Conservation (phyloP, 1,140 invertebrate genomes). For the Scaptomyza graminum region DNA sequence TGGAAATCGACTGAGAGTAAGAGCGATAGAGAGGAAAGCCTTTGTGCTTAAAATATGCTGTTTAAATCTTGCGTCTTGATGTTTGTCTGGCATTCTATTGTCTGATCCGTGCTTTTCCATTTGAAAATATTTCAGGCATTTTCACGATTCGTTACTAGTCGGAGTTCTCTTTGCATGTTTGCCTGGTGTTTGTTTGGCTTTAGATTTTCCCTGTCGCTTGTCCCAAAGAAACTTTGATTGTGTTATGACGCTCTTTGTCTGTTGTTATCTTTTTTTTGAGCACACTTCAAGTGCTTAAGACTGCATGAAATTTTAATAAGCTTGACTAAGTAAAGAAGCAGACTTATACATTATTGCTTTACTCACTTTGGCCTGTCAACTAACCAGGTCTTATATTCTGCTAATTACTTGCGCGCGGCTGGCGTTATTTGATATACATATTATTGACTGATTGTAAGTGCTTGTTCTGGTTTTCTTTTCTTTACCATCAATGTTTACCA, state of each 20-base stretch:
- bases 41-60: conserved; percentile 22
- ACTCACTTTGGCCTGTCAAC: conserved; percentile 14
- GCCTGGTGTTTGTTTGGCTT: conserved; percentile 45
- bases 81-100: conserved; percentile 11
- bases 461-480: not conserved
- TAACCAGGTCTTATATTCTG: conserved; percentile 43
- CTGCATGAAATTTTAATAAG: conserved; percentile 74
- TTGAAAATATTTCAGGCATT: conserved; percentile 56
- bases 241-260: conserved; percentile 10
- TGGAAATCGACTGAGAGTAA: not conserved
- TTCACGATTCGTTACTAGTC: conserved; percentile 35
- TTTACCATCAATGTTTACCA: not conserved
- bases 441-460: conserved; percentile 28
- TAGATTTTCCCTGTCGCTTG: conserved; percentile 31
- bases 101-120: conserved; percentile 1
- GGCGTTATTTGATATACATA: conserved; percentile 33
- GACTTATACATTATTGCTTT: conserved; percentile 53
- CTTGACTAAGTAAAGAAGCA: conserved; percentile 58
- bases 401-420: conserved; percentile 53
- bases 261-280: conserved; percentile 19
- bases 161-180: conserved; percentile 47
- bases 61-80: conserved; percentile 12
- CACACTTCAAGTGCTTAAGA: conserved; percentile 58
- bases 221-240: not conserved
- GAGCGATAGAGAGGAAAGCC: not conserved